A percentile compares a stretch with the other conserved stretches of the same genome.
Evolutionary conservation across 92 coral and sea anemone genomes (phyloP).

Genomic region (Virgularia gustaviana): DNA sequence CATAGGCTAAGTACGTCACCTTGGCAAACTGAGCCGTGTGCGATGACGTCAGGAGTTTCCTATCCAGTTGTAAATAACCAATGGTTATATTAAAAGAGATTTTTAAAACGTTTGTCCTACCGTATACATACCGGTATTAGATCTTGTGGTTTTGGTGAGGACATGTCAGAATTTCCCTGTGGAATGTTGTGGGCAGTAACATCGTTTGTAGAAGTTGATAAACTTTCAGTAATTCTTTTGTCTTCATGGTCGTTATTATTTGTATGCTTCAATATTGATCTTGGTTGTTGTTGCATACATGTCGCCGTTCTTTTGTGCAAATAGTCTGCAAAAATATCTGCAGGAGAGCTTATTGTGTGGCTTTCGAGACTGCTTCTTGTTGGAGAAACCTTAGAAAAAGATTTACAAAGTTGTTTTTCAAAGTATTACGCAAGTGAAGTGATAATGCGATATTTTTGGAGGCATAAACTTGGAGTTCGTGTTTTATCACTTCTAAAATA

Average conservation of each 20-base stretch:
- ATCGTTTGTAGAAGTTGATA: background rate
- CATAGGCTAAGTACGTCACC: too few species aligned
- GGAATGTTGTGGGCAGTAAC: too few species aligned
- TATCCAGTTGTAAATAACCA: too few species aligned
- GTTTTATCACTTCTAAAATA: too few species aligned
- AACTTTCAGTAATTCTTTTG: background rate
- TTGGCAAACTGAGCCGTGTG: too few species aligned
- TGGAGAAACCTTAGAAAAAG: background rate
- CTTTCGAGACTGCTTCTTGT: background rate
- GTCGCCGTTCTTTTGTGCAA: background rate
- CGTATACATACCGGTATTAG: background rate
- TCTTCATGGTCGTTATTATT: background rate
- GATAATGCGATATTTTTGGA: background rate
- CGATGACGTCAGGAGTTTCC: too few species aligned
- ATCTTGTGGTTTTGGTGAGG: background rate
- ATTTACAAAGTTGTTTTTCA: background rate
- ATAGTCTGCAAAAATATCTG: constrained; percentile 12
- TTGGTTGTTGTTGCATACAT: background rate
- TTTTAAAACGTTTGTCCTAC: too few species aligned
- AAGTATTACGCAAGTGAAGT: background rate
- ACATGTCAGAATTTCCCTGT: too few species aligned
- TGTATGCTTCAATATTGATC: background rate
- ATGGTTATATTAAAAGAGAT: too few species aligned
- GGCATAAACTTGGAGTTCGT: too few species aligned
- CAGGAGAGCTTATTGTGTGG: constrained; percentile 15